Percentiles rank a stretch among this genome's conserved stretches.
Evolutionary conservation across 2,888 invertebrate genomes (phyloP).

Genomic region (Callyntrura guangdongensis): DNA sequence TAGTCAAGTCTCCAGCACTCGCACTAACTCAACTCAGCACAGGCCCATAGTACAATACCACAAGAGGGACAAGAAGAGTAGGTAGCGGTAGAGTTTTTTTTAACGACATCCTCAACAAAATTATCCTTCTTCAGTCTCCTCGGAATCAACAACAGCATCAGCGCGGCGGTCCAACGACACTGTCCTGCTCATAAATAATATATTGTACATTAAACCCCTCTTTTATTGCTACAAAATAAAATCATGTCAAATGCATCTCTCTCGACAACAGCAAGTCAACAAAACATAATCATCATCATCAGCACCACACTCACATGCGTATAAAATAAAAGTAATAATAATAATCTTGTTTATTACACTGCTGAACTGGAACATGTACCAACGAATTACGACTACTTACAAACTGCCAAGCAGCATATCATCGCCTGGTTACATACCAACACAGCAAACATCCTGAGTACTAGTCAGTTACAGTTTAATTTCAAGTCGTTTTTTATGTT

Average conservation of each 20-base stretch:
- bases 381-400: no score
- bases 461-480: constrained; percentile 9
- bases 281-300: background rate
- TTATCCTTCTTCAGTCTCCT: background rate
- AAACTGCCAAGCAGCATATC: no score
- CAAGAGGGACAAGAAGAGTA: no score
- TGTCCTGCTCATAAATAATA: background rate
- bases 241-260: constrained; percentile 6
- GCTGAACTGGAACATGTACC: no score
- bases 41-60: no score
- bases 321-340: no score
- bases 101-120: no score
- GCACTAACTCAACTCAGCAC: no score
- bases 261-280: background rate
- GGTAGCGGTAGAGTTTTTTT: no score
- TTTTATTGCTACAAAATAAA: constrained; percentile 22
- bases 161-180: background rate
- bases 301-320: background rate
- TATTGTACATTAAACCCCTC: constrained; percentile 27
- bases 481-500: constrained; percentile 19
- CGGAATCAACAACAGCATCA: background rate
- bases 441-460: background rate
- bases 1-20: no score
- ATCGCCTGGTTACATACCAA: no score
- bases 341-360: no score